Evolutionary conservation across 1,140 invertebrate genomes (phyloP).

Genomic region (Pogonognathellus flavescens): DNA sequence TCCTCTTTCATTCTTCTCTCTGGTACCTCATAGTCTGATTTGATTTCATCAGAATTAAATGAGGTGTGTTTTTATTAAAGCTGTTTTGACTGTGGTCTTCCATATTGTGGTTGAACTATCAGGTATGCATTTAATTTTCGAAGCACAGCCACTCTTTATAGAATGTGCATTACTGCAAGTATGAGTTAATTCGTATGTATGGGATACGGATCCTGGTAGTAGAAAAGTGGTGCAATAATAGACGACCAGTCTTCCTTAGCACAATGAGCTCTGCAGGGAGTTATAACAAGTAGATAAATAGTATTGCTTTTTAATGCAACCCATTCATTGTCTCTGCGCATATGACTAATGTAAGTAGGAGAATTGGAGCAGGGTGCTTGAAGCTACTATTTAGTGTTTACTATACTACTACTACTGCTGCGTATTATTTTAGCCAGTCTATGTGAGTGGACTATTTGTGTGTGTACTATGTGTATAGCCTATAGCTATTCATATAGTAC

Average conservation of each 20-base stretch:
- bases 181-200: not conserved
- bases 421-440: too few relatives aligned
- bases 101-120: not conserved
- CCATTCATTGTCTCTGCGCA: not conserved
- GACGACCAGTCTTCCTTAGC: not conserved
- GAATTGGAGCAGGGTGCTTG: constrained; percentile 19
- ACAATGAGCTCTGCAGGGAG: not conserved
- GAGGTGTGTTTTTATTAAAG: constrained; percentile 19
- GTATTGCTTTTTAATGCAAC: not conserved
- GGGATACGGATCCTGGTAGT: not conserved
- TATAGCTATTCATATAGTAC: not conserved
- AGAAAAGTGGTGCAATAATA: not conserved
- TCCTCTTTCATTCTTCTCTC: not conserved
- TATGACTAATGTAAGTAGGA: not conserved
- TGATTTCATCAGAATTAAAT: constrained; percentile 19
- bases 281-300: not conserved
- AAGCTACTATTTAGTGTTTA: not conserved
- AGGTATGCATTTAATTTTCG: not conserved
- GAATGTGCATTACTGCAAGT: not conserved
- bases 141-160: not conserved
- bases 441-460: too few relatives aligned
- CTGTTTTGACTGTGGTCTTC: not conserved
- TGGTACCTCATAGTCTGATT: not conserved
- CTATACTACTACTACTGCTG: not conserved
- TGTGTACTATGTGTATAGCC: too few relatives aligned